Percentiles rank a stretch among this genome's conserved stretches.
These are phyloP conservation scores for Hassar affinis DNA, from an alignment of 2,113 vertebrate species.

Conservation along the genomic window DNA sequence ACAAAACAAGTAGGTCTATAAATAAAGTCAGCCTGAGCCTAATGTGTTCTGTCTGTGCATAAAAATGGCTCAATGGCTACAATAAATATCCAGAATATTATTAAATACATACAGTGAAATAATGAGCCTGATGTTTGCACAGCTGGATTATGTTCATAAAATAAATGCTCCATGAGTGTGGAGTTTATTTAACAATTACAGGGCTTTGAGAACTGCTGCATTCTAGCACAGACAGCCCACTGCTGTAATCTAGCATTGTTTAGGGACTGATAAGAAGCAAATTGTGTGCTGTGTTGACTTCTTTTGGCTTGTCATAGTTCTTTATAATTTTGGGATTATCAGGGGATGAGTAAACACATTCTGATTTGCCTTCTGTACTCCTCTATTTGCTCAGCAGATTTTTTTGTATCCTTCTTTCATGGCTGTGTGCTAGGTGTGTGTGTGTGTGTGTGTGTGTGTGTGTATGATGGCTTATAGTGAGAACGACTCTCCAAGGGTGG, in stretches of 20 bases:
- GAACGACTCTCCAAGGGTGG: constrained; percentile 37
- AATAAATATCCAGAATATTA: not conserved
- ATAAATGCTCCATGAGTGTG: not conserved
- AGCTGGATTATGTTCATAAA: not conserved
- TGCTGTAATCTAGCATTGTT: constrained; percentile 33
- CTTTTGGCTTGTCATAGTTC: constrained; percentile 28
- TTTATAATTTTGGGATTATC: constrained; percentile 30
- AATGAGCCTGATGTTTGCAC: not conserved
- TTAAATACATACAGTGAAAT: not conserved
- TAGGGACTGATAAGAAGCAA: constrained; percentile 27
- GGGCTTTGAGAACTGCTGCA: not conserved
- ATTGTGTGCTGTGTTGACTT: constrained; percentile 34
- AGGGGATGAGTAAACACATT: constrained; percentile 2
- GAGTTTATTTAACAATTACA: not conserved
- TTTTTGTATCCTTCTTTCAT: not conserved
- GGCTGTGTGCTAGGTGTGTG: constrained; percentile 9
- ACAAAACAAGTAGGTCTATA: not conserved
- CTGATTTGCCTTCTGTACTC: constrained; percentile 6
- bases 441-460: not conserved
- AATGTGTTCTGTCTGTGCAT: not conserved
- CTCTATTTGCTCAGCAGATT: not conserved
- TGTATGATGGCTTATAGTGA: constrained; percentile 37
- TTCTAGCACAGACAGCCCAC: constrained; percentile 2
- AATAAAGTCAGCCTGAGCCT: not conserved
- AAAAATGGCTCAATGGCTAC: not conserved